These are phyloP conservation scores for Sander lucioperca DNA, from an alignment of 2,113 vertebrate species.

Conservation along the genomic window DNA sequence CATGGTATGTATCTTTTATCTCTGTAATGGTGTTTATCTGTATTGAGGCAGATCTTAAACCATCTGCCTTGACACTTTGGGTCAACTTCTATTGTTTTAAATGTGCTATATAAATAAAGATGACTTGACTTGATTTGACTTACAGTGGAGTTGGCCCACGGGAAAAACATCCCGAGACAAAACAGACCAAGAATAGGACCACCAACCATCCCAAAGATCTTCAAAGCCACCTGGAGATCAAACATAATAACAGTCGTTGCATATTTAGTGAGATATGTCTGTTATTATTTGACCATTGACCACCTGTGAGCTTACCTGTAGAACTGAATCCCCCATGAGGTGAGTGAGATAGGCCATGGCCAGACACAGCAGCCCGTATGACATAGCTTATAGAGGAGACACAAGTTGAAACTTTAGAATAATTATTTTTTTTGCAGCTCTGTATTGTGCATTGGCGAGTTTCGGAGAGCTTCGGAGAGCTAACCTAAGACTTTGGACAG, in stretches of 20 bases:
- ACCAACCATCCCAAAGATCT: conserved; percentile 96
- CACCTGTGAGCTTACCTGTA: conserved; percentile 81
- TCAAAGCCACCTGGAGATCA: conserved; percentile 88
- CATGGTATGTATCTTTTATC: too few relatives aligned
- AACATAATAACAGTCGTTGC: neutral
- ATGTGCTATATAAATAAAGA: too few relatives aligned
- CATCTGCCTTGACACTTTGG: too few relatives aligned
- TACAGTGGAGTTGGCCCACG: conserved; percentile 91
- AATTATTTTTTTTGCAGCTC: neutral
- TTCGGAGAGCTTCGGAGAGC: neutral
- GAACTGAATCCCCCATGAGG: conserved; percentile 88
- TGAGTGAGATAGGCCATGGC: conserved; percentile 94
- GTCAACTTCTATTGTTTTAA: too few relatives aligned
- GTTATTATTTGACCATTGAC: neutral
- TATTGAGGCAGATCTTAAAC: too few relatives aligned
- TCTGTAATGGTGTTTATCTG: too few relatives aligned
- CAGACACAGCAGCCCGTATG: conserved; percentile 93
- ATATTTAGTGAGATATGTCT: neutral
- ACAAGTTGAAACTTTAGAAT: conserved; percentile 3
- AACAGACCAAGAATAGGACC: conserved; percentile 93
- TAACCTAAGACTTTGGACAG: conserved; percentile 92
- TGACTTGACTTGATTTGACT: conserved; percentile 69
- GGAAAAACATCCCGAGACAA: conserved; percentile 95
- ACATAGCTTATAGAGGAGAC: conserved; percentile 81
- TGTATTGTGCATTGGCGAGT: neutral